phyloP scores from a whole-genome alignment of 2,888 invertebrate genomes.

The Cremastinae sp. region DNA sequence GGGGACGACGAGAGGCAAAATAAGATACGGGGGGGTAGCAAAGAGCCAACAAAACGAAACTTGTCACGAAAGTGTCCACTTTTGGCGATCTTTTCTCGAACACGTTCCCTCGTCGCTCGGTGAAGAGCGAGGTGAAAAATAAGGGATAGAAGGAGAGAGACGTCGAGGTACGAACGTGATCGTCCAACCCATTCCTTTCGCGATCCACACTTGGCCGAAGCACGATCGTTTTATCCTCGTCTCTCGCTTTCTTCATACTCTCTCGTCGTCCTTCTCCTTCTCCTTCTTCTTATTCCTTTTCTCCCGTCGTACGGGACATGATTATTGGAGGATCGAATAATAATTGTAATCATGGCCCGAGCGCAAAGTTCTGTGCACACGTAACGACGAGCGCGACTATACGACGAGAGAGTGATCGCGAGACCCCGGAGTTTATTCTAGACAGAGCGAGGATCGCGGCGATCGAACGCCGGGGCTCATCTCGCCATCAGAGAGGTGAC shows the following conservation, averaged over 20 bases:
- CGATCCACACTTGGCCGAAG: constrained; percentile 32
- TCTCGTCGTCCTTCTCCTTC: constrained; percentile 27
- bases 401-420: background rate
- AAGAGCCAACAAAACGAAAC: background rate
- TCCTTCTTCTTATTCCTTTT: constrained; percentile 20
- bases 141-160: constrained; percentile 11
- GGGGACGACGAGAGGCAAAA: too few species aligned
- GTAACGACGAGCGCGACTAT: constrained; percentile 68
- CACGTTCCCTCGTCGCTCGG: constrained; percentile 24
- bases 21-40: background rate
- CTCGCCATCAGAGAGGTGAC: too few species aligned
- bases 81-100: constrained; percentile 31
- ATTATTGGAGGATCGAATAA: constrained; percentile 77
- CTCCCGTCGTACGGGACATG: constrained; percentile 72
- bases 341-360: constrained; percentile 74
- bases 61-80: constrained; percentile 38
- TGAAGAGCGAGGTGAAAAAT: constrained; percentile 13
- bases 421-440: background rate
- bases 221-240: constrained; percentile 24
- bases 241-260: background rate
- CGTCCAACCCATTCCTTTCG: constrained; percentile 68
- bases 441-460: background rate
- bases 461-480: too few species aligned
- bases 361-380: constrained; percentile 54
- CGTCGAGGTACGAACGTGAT: constrained; percentile 70